Evolutionary conservation across 2,797 vertebrate species (phyloP).

Genomic region (Sebastes taczanowskii): DNA sequence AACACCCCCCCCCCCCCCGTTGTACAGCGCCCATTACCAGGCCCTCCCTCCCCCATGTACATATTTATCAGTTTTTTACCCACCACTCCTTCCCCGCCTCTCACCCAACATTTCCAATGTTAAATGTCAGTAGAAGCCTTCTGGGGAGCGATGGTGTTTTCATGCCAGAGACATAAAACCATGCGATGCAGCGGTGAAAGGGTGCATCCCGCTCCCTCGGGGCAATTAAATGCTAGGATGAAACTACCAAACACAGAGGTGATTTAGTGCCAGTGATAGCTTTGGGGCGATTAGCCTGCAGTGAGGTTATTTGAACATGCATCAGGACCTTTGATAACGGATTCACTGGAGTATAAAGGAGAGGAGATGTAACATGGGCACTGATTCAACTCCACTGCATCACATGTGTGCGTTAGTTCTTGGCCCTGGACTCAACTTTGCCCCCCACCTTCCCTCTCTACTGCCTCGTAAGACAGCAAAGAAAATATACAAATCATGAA

Average conservation of each 20-base stretch:
- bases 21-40: slow-evolving; percentile 1
- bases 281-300: slow-evolving; percentile 2
- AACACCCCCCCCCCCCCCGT: neutral
- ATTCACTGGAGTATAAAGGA: neutral
- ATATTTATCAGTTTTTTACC: slow-evolving; percentile 12
- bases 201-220: slow-evolving; percentile 9
- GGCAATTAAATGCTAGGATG: slow-evolving; percentile 61
- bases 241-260: slow-evolving; percentile 53
- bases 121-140: slow-evolving; percentile 71
- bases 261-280: slow-evolving; percentile 29
- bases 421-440: neutral
- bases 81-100: neutral
- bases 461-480: neutral
- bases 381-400: neutral
- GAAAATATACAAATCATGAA: slow-evolving; percentile 14
- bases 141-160: slow-evolving; percentile 54
- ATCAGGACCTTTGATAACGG: slow-evolving; percentile 15
- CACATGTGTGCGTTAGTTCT: neutral
- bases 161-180: slow-evolving; percentile 41
- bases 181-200: slow-evolving; percentile 33
- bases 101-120: neutral
- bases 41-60: neutral
- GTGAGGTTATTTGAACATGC: slow-evolving; percentile 23
- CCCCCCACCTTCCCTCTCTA: neutral
- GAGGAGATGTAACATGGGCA: neutral